These are phyloP conservation scores for Tetramorium parvispinum DNA, from an alignment of 1,140 invertebrate genomes.

Conservation along the genomic window DNA sequence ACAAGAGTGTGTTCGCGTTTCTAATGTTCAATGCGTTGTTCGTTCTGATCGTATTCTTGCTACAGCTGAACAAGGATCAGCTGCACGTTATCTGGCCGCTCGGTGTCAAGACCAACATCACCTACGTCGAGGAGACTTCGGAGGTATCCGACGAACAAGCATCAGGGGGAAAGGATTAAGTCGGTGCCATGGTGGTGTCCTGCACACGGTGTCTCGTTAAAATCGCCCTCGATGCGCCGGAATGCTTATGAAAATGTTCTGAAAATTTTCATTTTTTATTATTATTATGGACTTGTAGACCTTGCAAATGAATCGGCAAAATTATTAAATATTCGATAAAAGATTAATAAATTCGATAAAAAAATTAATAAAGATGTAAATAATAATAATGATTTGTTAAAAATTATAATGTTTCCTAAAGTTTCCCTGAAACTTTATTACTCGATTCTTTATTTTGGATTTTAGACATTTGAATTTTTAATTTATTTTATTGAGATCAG, in stretches of 20 bases:
- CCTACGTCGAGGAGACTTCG: conserved; percentile 95
- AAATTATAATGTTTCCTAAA: background rate
- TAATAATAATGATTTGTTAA: conserved; percentile 3
- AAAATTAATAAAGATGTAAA: background rate
- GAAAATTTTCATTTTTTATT: background rate
- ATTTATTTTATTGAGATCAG: background rate
- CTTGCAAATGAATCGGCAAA: background rate
- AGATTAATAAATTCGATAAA: no score
- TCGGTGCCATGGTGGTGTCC: conserved; percentile 31
- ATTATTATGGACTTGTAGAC: background rate
- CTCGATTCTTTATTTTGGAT: background rate
- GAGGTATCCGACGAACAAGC: conserved; percentile 88
- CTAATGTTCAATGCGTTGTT: conserved; percentile 99
- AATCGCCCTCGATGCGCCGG: background rate
- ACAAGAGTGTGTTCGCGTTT: conserved; percentile 99
- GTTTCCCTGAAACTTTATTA: background rate
- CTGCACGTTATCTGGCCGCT: conserved; percentile 97
- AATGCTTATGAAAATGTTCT: background rate
- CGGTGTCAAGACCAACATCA: conserved; percentile 97
- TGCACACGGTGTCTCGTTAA: conserved; percentile 38
- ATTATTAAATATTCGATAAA: background rate
- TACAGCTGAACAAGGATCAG: conserved; percentile 99
- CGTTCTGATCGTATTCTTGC: conserved; percentile 98
- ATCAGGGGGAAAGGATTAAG: conserved; percentile 41
- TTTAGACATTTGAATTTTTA: background rate